Percentiles rank a stretch among this genome's conserved stretches.
Conservation (phyloP, 1,140 invertebrate genomes). For the Druon quercuslanigerum region DNA sequence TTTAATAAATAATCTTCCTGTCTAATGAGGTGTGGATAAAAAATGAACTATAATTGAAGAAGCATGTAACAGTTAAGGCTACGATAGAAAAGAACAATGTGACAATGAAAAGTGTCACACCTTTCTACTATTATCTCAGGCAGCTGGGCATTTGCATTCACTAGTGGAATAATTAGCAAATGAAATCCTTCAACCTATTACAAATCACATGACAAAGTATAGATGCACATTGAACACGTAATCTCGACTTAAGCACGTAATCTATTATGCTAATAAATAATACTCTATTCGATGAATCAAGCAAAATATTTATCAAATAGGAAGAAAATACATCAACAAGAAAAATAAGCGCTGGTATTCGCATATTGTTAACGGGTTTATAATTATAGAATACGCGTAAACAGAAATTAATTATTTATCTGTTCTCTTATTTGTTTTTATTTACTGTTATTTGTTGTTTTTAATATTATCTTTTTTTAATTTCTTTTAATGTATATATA, state of each 20-base stretch:
- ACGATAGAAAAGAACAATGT: slow-evolving; percentile 9
- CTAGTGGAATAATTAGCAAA: slow-evolving; percentile 4
- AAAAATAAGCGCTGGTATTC: not conserved
- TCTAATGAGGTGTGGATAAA: no score
- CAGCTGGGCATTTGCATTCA: not conserved
- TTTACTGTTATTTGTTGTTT: no score
- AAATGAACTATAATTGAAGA: not conserved
- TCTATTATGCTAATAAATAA: slow-evolving; percentile 18
- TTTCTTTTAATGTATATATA: no score
- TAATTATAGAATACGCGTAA: no score
- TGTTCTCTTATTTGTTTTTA: no score
- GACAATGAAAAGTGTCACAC: slow-evolving; percentile 30
- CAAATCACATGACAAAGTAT: slow-evolving; percentile 14
- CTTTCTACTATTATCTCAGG: slow-evolving; percentile 7
- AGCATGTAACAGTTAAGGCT: not conserved
- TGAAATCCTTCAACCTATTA: slow-evolving; percentile 24
- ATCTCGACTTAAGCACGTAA: not conserved
- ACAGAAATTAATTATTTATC: no score
- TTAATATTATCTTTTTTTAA: no score
- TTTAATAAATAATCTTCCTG: no score
- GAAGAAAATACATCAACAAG: not conserved
- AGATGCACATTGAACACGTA: slow-evolving; percentile 1
- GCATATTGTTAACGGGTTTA: no score
- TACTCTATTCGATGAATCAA: slow-evolving; percentile 10
- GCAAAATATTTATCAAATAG: slow-evolving; percentile 1